Evolutionary conservation across 2,797 vertebrate species (phyloP), one percentile per base, ranked within the genome.

Genomic region (Takifugu ocellatus): DNA sequence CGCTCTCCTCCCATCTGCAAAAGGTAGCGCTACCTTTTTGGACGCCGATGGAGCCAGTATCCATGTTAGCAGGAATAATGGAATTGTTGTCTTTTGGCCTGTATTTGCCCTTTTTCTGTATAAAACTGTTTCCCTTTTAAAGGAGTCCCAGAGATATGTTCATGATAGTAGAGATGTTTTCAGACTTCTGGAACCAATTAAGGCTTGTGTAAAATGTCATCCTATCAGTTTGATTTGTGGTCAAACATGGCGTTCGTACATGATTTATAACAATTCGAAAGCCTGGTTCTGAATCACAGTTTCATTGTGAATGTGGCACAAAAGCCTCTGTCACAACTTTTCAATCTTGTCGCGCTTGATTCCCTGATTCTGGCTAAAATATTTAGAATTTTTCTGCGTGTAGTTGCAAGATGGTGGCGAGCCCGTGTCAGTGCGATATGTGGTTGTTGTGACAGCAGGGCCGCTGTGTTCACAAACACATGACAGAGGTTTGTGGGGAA

Each of bases 201-300:
- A 74, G 77, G 79, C 66, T 82, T 79, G 71, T 67, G 86, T 85
- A 81, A 88, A 88, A 87, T 81, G 77, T 72, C 75, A 87, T 89
- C 82, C 82, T 77, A 83, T 71, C 59, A 51, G 76, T 83, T 83
- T 90, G 89, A 91, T 90, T 91, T 91, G 89, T 88, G 89, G 86
- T 79, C 59, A 50, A 89, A 89, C 87, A 61, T 80, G 5, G 85
- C 65, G 66, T 87, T 67, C 75, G 58, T 74, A 78, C 74, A 82
- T 81, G 80, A 81, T 77, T 79, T 61, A 55, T 25, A 72, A 85
- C 79, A 87, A 90, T 78, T 74, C 78, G 78, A 90, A 84, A 89
- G 84, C 78, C 42, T 55, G 63, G 80, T 72, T 80, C 78, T 88
- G 88, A 90, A 74, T 81, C 89, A 90, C 90, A 85, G 84, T 89